Evolutionary conservation across 2,113 vertebrate species (phyloP), one percentile per base, ranked within the genome.

Genomic region (Ornithorhynchus anatinus): DNA sequence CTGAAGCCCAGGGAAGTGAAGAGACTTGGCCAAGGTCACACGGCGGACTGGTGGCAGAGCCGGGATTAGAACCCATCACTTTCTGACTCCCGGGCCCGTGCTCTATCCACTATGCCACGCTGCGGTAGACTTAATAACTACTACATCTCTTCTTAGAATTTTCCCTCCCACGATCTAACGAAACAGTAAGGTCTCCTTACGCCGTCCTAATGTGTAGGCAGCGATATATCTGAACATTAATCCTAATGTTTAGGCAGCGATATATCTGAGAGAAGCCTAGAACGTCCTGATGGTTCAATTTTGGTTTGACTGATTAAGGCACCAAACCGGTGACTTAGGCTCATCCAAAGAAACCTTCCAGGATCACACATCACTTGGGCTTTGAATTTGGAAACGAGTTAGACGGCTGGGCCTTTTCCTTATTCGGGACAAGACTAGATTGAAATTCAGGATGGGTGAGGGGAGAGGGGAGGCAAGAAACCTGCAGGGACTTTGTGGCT

Each of bases 401-500:
- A 58, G 82, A 57, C 5, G 5, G 66, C 77, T 75, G 13, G 0
- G 77, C 73, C 71, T 64, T 81, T 84, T 83, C 83, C 87, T 84
- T 85, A 73, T 59, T 82, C 83, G 85, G 82, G 77, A 79, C 82
- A 77, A 39, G 72, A 54, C 81, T 50, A 75, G 75, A 50, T 86
- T 84, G 82, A 84, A 80, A 84, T 88, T 45, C 76, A 40, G 76
- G 70, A 67, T 65, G 77, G 79, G 15, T 3, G 66, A 80, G 69
- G 77, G 82, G 80, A 84, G 82, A 83, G 88, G 89, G 86, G 87
- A 87, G 88, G 90, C 85, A 82, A 87, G 89, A 86, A 86, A 89
- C 88, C 92, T 87, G 86, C 84, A 75, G 89, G 86, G 90, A 90
- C 82, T 89, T 92, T 79, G 79, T 59, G 87, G 91, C 83, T 83